Conservation (phyloP, 1,140 invertebrate genomes). For the Pseudachorutes palmiensis region DNA sequence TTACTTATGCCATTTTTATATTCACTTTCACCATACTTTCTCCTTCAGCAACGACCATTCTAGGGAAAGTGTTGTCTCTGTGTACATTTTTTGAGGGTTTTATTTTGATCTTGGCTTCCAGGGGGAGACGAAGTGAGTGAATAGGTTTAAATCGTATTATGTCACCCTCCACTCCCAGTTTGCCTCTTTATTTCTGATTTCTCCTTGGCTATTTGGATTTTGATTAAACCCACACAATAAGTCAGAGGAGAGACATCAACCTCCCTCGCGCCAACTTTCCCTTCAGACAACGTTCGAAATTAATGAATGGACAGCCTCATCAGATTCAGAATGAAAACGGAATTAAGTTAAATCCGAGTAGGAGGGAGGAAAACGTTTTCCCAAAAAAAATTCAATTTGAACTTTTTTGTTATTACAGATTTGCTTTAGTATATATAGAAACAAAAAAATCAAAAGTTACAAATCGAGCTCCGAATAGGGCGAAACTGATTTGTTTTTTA, state of each 20-base stretch:
- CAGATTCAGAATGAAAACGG: background rate
- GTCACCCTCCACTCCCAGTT: background rate
- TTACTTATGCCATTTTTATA: no score
- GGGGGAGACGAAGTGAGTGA: background rate
- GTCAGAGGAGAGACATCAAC: background rate
- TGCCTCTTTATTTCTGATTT: background rate
- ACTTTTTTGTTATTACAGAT: background rate
- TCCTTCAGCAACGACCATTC: no score
- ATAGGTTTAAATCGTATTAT: background rate
- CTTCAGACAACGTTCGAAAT: no score
- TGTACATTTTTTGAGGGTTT: background rate
- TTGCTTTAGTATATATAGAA: background rate
- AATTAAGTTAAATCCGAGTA: background rate
- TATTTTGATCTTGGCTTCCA: background rate
- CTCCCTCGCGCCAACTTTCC: no score
- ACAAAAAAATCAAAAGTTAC: background rate
- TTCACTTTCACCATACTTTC: no score
- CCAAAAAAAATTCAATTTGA: background rate
- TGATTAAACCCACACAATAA: background rate
- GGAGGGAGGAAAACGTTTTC: background rate
- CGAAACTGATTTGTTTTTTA: background rate
- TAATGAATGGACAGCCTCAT: background rate
- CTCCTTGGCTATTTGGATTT: background rate
- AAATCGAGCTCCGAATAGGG: background rate
- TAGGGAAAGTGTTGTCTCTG: background rate